These are phyloP conservation scores for Coregonus suidteri DNA, from an alignment of 2,797 vertebrate genomes.

Conservation along the genomic window DNA sequence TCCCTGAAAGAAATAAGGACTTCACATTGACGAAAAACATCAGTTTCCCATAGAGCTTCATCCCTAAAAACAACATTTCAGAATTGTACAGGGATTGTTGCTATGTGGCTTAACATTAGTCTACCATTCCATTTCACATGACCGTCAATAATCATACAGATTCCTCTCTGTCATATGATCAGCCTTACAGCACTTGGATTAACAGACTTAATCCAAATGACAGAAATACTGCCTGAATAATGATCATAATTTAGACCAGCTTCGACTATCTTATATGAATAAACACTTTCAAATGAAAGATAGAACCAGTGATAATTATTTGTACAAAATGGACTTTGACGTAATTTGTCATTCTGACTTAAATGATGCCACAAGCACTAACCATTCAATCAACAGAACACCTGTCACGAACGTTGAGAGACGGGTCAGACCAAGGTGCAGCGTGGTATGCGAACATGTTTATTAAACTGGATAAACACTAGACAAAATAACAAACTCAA, in stretches of 20 bases:
- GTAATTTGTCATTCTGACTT: neutral
- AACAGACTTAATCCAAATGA: neutral
- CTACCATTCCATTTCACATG: too few relatives aligned
- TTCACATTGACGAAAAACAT: neutral
- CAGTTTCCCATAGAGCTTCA: neutral
- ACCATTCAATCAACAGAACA: neutral
- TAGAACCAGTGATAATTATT: neutral
- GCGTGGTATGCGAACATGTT: too few relatives aligned
- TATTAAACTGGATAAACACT: too few relatives aligned
- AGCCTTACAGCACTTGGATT: neutral
- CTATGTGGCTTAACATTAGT: neutral
- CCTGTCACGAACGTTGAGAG: too few relatives aligned
- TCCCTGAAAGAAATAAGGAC: too few relatives aligned
- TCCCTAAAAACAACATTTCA: neutral
- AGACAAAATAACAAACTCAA: too few relatives aligned
- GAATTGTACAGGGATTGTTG: neutral
- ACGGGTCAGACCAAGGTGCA: too few relatives aligned
- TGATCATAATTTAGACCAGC: neutral
- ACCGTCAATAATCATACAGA: neutral
- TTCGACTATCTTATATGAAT: neutral
- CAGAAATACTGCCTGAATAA: neutral
- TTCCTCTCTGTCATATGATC: neutral
- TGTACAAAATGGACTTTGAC: neutral
- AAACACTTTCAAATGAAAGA: neutral
- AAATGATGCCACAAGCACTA: neutral